Conservation (phyloP, 2,113 vertebrate genomes). For the Beaufortia kweichowensis region DNA sequence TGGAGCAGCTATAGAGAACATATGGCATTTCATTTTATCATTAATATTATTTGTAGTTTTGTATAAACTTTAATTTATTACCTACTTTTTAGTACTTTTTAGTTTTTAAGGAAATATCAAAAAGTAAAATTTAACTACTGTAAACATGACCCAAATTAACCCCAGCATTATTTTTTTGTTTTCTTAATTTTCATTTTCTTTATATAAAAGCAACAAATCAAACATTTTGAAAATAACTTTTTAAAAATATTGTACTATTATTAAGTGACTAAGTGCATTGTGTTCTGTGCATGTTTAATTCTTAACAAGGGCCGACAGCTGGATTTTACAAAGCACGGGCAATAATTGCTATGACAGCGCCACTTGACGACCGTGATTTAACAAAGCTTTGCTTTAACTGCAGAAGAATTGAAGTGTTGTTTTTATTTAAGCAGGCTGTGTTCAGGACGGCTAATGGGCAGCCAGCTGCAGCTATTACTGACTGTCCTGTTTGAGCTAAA, state of each 20-base stretch:
- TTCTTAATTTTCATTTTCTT: too few relatives aligned
- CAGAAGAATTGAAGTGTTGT: constrained; percentile 31
- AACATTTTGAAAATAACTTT: too few relatives aligned
- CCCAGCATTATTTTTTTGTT: too few relatives aligned
- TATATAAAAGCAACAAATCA: too few relatives aligned
- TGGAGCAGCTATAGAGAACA: neutral
- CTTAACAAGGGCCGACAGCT: constrained; percentile 36
- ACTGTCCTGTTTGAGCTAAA: constrained; percentile 26
- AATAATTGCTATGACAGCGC: constrained; percentile 33
- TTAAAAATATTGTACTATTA: too few relatives aligned
- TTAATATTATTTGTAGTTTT: too few relatives aligned
- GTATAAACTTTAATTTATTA: neutral
- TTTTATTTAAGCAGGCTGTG: constrained; percentile 32
- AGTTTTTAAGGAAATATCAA: too few relatives aligned
- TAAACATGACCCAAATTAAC: too few relatives aligned
- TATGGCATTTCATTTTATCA: too few relatives aligned
- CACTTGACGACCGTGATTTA: constrained; percentile 26
- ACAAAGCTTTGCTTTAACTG: constrained; percentile 22
- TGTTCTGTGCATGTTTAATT: constrained; percentile 24
- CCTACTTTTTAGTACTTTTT: too few relatives aligned
- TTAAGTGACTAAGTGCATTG: too few relatives aligned
- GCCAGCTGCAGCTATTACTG: constrained; percentile 32
- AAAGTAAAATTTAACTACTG: too few relatives aligned
- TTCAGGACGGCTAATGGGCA: neutral
- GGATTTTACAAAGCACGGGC: constrained; percentile 29